Evolutionary conservation across 2,888 invertebrate genomes (phyloP).

Genomic region (Troglohyphantes excavatus): DNA sequence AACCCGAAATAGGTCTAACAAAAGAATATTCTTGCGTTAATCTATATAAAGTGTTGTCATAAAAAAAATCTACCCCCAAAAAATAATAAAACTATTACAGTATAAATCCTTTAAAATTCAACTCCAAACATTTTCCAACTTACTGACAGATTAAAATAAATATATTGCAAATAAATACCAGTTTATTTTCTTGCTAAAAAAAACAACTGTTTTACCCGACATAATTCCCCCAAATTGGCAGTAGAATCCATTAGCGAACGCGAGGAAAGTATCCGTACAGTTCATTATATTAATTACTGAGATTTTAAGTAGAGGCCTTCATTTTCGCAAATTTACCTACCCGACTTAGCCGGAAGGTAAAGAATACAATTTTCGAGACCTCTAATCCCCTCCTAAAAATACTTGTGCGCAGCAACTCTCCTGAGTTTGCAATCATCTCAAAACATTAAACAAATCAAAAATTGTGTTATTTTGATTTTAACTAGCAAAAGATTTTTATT

Average conservation of each 20-base stretch:
- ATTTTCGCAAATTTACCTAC: constrained; percentile 26
- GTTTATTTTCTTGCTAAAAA: background rate
- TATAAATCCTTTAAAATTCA: too few relatives aligned
- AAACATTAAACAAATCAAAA: constrained; percentile 46
- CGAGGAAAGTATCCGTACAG: constrained; percentile 9
- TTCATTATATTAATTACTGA: constrained; percentile 63
- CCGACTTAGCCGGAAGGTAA: constrained; percentile 33
- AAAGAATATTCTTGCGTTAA: too few relatives aligned
- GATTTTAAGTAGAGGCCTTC: constrained; percentile 26
- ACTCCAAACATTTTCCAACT: too few relatives aligned
- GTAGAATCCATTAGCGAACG: background rate
- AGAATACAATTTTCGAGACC: constrained; percentile 26
- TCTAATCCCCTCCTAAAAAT: constrained; percentile 35
- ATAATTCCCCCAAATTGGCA: constrained; percentile 36
- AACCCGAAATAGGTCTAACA: too few relatives aligned
- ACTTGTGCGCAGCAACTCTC: background rate
- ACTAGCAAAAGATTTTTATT: background rate
- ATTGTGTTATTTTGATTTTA: background rate
- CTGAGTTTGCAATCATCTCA: background rate
- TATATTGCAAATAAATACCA: background rate
- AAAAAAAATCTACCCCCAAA: too few relatives aligned
- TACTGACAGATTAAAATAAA: too few relatives aligned
- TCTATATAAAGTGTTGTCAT: too few relatives aligned
- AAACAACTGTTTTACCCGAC: background rate
- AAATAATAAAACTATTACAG: too few relatives aligned